Evolutionary conservation across 2,888 invertebrate genomes (phyloP).

Genomic region (Nysson spinosus): DNA sequence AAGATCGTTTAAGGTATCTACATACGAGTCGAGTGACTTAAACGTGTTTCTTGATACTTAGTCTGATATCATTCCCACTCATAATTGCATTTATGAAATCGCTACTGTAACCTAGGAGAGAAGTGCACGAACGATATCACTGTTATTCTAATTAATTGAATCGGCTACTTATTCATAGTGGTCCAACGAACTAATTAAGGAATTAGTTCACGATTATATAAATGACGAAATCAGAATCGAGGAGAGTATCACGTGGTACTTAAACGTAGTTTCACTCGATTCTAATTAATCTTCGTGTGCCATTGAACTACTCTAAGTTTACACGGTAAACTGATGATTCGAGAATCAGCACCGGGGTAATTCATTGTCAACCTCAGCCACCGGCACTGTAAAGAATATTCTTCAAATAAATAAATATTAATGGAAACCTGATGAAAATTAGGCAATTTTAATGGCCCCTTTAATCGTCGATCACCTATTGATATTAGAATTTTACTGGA

Average conservation of each 20-base stretch:
- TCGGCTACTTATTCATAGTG: too few species aligned
- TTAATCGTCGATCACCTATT: too few species aligned
- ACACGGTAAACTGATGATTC: conserved; percentile 27
- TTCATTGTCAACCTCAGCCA: conserved; percentile 18
- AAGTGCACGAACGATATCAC: too few species aligned
- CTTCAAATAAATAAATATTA: conserved; percentile 56
- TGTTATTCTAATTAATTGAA: too few species aligned
- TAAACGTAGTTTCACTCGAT: conserved; percentile 36
- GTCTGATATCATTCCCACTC: neutral
- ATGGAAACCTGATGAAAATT: too few species aligned
- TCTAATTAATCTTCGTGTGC: conserved; percentile 54
- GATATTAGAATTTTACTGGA: too few species aligned
- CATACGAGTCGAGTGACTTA: conserved; percentile 4
- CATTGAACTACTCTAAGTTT: conserved; percentile 54
- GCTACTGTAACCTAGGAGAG: too few species aligned
- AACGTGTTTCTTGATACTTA: neutral
- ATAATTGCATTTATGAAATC: too few species aligned
- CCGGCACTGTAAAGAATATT: conserved; percentile 53
- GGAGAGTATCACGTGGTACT: conserved; percentile 19
- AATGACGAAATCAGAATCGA: neutral
- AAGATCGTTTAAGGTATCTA: conserved; percentile 36
- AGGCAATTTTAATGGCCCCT: too few species aligned
- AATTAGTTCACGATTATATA: too few species aligned
- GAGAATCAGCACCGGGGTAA: conserved; percentile 15
- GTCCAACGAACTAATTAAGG: too few species aligned